These are phyloP conservation scores for Eremobia ochroleuca DNA, from an alignment of 2,888 invertebrate genomes.

Conservation along the genomic window DNA sequence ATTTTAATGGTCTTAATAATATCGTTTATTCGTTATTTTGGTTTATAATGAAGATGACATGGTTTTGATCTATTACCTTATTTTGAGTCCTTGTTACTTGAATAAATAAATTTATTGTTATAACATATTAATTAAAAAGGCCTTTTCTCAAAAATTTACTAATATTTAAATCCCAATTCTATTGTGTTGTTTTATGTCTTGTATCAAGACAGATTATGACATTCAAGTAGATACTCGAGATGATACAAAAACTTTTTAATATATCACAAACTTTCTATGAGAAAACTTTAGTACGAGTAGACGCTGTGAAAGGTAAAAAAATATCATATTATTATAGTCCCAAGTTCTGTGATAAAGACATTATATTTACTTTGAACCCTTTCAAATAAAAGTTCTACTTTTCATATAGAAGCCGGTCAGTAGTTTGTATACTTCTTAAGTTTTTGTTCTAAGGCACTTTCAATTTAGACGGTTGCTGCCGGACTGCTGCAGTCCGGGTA, in stretches of 20 bases:
- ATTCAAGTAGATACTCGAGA: too few relatives aligned
- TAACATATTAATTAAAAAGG: background rate
- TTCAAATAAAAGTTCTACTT: constrained; percentile 33
- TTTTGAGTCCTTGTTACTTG: too few relatives aligned
- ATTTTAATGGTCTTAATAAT: background rate
- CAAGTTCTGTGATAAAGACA: constrained; percentile 24
- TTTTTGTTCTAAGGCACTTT: background rate
- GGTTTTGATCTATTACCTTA: background rate
- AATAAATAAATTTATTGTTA: too few relatives aligned
- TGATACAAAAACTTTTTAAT: constrained; percentile 17
- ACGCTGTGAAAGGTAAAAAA: constrained; percentile 40
- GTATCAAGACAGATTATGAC: too few relatives aligned
- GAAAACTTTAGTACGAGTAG: constrained; percentile 23
- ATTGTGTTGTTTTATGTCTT: too few relatives aligned
- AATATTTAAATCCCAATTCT: constrained; percentile 6
- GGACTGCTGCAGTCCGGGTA: too few relatives aligned
- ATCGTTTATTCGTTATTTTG: background rate
- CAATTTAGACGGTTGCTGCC: too few relatives aligned
- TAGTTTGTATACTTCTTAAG: background rate
- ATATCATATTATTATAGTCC: constrained; percentile 17
- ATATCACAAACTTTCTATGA: constrained; percentile 6
- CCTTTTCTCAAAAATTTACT: background rate
- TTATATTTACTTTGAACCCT: constrained; percentile 42
- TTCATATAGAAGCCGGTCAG: constrained; percentile 18
- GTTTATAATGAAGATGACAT: background rate